Evolutionary conservation across 2,888 invertebrate species (phyloP).

Genomic region (Ernsta delagoae): DNA sequence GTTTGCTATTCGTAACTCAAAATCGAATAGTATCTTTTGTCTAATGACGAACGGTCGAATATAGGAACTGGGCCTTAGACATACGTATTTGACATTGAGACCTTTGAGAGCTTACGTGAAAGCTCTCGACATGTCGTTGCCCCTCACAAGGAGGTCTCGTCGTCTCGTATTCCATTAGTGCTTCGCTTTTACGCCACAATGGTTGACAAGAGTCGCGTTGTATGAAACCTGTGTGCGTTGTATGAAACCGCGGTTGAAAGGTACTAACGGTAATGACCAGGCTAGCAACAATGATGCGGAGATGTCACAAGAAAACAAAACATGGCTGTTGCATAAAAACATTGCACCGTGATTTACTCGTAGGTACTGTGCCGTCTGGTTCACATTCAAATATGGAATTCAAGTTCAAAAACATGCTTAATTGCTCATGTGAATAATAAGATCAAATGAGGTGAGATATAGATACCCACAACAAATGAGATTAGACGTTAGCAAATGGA

Average conservation of each 20-base stretch:
- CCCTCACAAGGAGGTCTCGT: constrained; percentile 8
- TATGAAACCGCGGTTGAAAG: constrained; percentile 5
- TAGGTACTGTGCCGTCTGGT: no score
- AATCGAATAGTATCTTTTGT: no score
- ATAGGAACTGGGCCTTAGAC: no score
- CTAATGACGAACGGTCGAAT: no score
- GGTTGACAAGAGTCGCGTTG: constrained; percentile 3
- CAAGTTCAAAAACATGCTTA: no score
- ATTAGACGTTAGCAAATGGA: neutral
- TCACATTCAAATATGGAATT: no score
- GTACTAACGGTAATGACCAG: constrained; percentile 7
- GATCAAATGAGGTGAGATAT: no score
- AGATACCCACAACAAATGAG: no score
- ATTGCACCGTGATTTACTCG: no score
- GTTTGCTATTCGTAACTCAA: no score
- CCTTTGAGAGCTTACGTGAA: constrained; percentile 20
- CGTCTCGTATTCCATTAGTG: constrained; percentile 33
- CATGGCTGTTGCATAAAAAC: no score
- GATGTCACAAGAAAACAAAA: neutral
- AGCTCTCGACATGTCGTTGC: constrained; percentile 26
- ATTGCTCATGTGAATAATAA: no score
- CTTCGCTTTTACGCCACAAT: constrained; percentile 28
- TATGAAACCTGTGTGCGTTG: neutral
- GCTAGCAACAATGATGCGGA: neutral
- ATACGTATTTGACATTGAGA: constrained; percentile 12